phyloP scores from a whole-genome alignment of 2,797 vertebrate species.

The Delichon dasypus region DNA sequence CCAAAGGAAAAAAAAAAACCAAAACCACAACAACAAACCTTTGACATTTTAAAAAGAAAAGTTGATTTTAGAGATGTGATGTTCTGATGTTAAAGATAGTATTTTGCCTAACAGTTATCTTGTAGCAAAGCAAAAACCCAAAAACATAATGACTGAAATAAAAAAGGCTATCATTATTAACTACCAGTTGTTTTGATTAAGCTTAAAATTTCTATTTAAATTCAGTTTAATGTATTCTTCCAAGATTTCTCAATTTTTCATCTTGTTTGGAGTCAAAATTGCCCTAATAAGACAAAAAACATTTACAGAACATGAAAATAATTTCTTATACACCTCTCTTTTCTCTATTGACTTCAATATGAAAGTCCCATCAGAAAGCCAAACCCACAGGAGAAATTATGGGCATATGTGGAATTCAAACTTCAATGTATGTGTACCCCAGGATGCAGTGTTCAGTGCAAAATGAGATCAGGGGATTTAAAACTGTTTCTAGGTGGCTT shows the following conservation, averaged over 20 bases:
- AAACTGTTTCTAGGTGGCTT: constrained; percentile 21
- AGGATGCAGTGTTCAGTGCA: background rate
- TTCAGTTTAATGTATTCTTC: background rate
- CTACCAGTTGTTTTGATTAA: background rate
- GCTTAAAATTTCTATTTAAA: background rate
- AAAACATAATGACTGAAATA: background rate
- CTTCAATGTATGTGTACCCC: background rate
- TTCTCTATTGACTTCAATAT: background rate
- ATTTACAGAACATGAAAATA: background rate
- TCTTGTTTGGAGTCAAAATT: background rate
- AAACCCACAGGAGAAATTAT: background rate
- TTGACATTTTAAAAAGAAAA: background rate
- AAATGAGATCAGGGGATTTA: background rate
- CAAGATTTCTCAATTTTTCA: background rate
- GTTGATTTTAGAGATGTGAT: background rate
- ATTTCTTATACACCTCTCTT: background rate
- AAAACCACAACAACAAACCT: too few species aligned
- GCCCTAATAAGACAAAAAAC: background rate
- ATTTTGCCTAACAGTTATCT: background rate
- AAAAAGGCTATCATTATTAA: background rate
- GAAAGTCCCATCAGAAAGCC: background rate
- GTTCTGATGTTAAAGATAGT: background rate
- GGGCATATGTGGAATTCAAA: background rate
- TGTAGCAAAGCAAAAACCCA: background rate
- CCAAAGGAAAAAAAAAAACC: background rate